phyloP scores from a whole-genome alignment of 2,888 invertebrate genomes.

The Uropetala carovei region DNA sequence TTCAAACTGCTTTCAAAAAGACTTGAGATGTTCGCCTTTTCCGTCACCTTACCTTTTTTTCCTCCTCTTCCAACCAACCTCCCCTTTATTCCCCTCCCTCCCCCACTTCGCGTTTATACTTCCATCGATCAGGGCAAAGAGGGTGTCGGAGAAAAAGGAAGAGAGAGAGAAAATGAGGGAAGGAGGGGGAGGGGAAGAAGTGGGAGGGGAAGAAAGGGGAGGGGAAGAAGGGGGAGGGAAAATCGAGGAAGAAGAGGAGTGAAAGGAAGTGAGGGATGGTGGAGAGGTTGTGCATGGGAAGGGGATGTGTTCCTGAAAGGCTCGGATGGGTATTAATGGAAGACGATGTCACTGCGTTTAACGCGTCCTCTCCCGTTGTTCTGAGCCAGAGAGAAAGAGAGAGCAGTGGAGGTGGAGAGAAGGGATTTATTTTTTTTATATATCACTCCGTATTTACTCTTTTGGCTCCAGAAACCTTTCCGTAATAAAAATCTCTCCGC shows the following conservation, averaged over 20 bases:
- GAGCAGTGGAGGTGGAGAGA: neutral
- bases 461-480: constrained; percentile 1
- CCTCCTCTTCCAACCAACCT: neutral
- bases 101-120: neutral
- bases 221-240: neutral
- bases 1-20: neutral
- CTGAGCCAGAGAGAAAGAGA: neutral
- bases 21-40: neutral
- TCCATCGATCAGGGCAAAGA: neutral
- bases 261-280: neutral
- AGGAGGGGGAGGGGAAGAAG: neutral
- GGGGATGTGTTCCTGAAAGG: neutral
- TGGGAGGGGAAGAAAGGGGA: neutral
- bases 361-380: neutral
- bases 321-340: constrained; percentile 43
- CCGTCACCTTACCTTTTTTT: neutral
- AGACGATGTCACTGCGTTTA: constrained; percentile 28
- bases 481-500: neutral
- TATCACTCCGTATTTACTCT: neutral
- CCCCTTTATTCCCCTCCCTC: too few species aligned
- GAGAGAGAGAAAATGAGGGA: neutral
- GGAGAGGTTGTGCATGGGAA: neutral
- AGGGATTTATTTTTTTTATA: neutral
- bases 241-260: neutral
- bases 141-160: neutral